These are phyloP conservation scores for Paguma larvata DNA, from an alignment of 2,797 vertebrate species.

Conservation along the genomic window DNA sequence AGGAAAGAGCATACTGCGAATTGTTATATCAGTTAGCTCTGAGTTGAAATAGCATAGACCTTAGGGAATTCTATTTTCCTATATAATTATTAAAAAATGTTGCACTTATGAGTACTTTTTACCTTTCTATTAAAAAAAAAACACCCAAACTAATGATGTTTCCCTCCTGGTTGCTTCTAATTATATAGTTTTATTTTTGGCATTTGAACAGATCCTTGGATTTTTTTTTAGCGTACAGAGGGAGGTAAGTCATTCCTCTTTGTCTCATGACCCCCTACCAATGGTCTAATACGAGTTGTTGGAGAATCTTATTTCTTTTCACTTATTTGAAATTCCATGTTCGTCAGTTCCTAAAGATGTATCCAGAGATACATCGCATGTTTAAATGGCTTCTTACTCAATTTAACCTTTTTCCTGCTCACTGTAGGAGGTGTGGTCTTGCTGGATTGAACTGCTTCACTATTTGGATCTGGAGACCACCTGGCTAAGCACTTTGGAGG, in stretches of 20 bases:
- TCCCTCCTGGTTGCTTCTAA: neutral
- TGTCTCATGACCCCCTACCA: neutral
- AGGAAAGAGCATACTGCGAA: neutral
- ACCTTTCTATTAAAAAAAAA: neutral
- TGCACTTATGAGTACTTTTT: neutral
- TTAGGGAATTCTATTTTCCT: neutral
- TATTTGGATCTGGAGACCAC: constrained; percentile 95
- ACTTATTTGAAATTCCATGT: neutral
- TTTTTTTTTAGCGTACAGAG: neutral
- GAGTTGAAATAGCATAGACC: neutral
- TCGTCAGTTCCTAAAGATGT: neutral
- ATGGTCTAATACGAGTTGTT: neutral
- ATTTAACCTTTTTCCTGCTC: neutral
- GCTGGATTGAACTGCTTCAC: constrained; percentile 98
- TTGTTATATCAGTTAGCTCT: neutral
- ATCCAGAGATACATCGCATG: rapidly evolving
- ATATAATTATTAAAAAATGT: neutral
- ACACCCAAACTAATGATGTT: neutral
- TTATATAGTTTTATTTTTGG: constrained; percentile 1
- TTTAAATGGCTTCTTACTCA: neutral
- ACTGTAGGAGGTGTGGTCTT: constrained; percentile 98
- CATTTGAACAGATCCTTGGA: neutral
- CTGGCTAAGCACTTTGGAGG: constrained; percentile 95
- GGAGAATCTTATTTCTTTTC: neutral
- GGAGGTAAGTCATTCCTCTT: neutral